Evolutionary conservation across 23 tunicate species (phyloP).

Genomic region (Ciona savignyi): DNA sequence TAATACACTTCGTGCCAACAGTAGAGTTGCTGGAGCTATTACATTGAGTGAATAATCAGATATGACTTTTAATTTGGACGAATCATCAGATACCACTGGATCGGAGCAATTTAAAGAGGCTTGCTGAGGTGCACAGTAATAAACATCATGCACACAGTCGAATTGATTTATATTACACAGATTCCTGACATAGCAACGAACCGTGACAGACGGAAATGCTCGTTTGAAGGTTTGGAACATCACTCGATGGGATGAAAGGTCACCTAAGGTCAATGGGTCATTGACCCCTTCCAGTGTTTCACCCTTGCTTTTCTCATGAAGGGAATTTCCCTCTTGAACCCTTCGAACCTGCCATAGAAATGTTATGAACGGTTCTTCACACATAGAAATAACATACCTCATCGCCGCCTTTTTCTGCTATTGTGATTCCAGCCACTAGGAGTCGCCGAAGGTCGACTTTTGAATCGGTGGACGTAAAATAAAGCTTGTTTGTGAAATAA

Average conservation of each 20-base stretch:
- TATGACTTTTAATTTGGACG: too few relatives aligned
- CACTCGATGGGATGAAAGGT: slow-evolving; percentile 45
- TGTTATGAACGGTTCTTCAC: too few relatives aligned
- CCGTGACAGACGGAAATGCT: neutral
- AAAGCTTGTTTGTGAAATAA: neutral
- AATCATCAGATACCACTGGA: too few relatives aligned
- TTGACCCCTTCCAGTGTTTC: slow-evolving; percentile 80
- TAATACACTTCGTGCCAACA: too few relatives aligned
- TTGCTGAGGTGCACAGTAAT: too few relatives aligned
- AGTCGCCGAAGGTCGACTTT: slow-evolving; percentile 34
- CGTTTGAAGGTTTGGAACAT: slow-evolving; percentile 37
- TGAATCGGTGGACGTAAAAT: neutral
- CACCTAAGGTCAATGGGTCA: slow-evolving; percentile 80
- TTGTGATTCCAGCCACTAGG: slow-evolving; percentile 59
- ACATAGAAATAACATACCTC: slow-evolving; percentile 32
- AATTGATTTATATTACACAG: neutral
- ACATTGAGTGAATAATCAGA: too few relatives aligned
- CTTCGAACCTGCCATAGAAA: slow-evolving; percentile 37
- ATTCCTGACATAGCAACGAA: too few relatives aligned
- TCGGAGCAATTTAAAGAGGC: too few relatives aligned
- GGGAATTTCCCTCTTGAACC: slow-evolving; percentile 23
- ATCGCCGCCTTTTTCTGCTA: slow-evolving; percentile 85
- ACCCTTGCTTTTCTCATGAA: slow-evolving; percentile 72
- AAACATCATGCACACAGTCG: neutral
- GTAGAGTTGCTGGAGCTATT: too few relatives aligned